Evolutionary conservation across 2,888 invertebrate species (phyloP).

Genomic region (Diogma glabrata): DNA sequence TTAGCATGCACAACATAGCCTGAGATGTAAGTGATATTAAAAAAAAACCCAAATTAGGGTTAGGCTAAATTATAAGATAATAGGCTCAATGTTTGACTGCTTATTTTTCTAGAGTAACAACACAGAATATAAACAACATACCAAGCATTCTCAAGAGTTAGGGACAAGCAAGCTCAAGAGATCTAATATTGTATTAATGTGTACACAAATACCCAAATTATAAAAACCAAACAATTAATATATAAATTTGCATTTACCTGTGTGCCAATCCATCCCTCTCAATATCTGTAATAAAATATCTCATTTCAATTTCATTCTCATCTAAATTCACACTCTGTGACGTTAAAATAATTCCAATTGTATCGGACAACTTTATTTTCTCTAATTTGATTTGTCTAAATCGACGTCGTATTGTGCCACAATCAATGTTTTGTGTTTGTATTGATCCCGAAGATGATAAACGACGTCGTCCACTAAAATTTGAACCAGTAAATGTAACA

Average conservation of each 20-base stretch:
- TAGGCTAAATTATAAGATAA: too few species aligned
- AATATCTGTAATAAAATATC: slow-evolving; percentile 50
- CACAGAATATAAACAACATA: background rate
- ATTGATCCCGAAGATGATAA: slow-evolving; percentile 26
- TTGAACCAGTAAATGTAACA: slow-evolving; percentile 25
- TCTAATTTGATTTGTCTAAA: slow-evolving; percentile 54
- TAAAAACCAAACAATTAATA: background rate
- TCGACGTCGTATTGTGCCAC: slow-evolving; percentile 47
- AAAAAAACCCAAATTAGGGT: too few species aligned
- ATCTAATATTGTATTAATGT: too few species aligned
- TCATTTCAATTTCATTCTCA: slow-evolving; percentile 45
- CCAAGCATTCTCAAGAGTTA: too few species aligned
- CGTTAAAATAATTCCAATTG: slow-evolving; percentile 58
- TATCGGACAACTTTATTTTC: slow-evolving; percentile 53
- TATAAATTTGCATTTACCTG: slow-evolving; percentile 25
- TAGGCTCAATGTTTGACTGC: too few species aligned
- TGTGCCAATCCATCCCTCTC: slow-evolving; percentile 54
- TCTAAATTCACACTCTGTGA: slow-evolving; percentile 47
- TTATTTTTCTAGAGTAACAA: background rate
- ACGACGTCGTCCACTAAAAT: slow-evolving; percentile 31
- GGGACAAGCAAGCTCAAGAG: too few species aligned
- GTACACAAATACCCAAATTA: too few species aligned
- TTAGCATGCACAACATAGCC: too few species aligned
- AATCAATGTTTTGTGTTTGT: slow-evolving; percentile 32
- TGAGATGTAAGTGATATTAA: too few species aligned